Evolutionary conservation across 2,113 vertebrate species (phyloP), one percentile per base, ranked within the genome.

Genomic region (Osmerus mordax): DNA sequence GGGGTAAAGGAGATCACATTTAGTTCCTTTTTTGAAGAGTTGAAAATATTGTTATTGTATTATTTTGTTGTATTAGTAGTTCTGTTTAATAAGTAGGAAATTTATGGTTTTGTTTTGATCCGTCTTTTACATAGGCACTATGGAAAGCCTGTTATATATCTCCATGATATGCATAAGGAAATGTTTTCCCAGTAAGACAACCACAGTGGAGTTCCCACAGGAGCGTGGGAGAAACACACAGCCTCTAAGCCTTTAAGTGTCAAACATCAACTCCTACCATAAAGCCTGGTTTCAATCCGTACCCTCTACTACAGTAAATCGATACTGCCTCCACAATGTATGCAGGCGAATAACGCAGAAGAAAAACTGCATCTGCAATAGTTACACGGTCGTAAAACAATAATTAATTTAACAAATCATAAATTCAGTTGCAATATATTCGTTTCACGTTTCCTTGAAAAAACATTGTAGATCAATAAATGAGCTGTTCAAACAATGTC

Each of bases 151-250:
- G 41, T 47, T 47, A 47, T 47, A 12, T 12, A 47, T 14, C 3
- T 25, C 14, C 25, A 64, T 16, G 1, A 28, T 8, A 64, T 36
- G 29, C 29, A 64, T 14, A 62, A 16, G 23, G 79, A 73, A 68
- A 81, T 86, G 78, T 78, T 86, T 85, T 73, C 77, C n/a, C 41
- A 66, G 61, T 56, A 56, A 25, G 53, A 73, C 19, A 62, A 28
- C 75, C 58, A 74, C 81, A 61, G 70, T 1, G 73, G 73, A 51
- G 71, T 47, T 83, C 86, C 76, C 81, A 55, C 21, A 59, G 79
- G 78, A 85, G 87, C 83, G 85, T 88, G 84, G 88, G 90, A 89
- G 86, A 85, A 81, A 82, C 3, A 71, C 84, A 81, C 82, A 79
- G 74, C 78, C 78, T 82, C 67, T 12, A 58, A 82, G 80, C 65